Base-by-base conservation (phyloP, 2,113 vertebrate species). In the Physeter macrocephalus region DNA sequence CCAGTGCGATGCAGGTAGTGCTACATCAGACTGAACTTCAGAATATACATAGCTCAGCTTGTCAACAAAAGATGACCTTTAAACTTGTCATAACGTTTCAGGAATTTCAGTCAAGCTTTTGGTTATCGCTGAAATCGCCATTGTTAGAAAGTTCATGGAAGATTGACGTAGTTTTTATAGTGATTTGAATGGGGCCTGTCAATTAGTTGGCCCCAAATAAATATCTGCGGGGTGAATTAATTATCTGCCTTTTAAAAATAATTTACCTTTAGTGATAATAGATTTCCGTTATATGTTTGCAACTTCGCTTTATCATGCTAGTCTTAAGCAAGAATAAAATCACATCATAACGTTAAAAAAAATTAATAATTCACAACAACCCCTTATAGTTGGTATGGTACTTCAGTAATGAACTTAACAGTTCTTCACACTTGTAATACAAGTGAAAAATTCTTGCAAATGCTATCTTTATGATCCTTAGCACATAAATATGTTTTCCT, bases 11-110 rank as follows among this genome's bases (percentile, higher is more conserved):
- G 5, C 66, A 49, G 43, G 49, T 34, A 5, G 5, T 0, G 1
- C 18, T 41, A 8, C 34, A 27, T 81, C 66, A 84, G 46, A 64
- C 3, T 10, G 99, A 99, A 81, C 62, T 81, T 88, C 25, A 62
- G 78, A 75, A 57, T 46, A 23, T 41, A 1, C 18, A 8, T 10
- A 69, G 27, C n/a, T 83, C 62, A 84, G 62, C 87, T 95, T 92
- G 89, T 71, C 86, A 82, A 34, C 2, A 1, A 59, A 92, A 95
- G 41, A 25, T 93, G 49, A 78, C 87, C 91, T 81, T 95, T 75
- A 80, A 90, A 83, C 89, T 90, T 83, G 15, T 29, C 21, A n/a
- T 21, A 87, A 91, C 43, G 66, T 97, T 97, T 90, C 54, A 89
- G 91, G 69, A 89, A 92, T 92, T 90, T 93, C 84, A 83, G 62